Base-by-base conservation (phyloP, 2,113 vertebrate genomes). In the Grammomys surdaster region DNA sequence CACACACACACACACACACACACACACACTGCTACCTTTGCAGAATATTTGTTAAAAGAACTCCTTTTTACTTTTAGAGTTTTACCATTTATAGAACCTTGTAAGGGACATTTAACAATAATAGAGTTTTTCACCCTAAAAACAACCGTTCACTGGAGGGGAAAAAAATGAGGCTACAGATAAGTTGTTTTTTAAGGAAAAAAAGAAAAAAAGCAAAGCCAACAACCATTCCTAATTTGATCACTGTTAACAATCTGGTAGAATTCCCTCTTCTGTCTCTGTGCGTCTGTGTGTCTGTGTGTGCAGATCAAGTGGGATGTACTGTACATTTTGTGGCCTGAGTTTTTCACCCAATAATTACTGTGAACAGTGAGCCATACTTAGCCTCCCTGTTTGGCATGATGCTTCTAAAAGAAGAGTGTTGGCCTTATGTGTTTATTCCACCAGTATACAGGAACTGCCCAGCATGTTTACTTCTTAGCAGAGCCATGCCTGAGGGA, bases 61-160 rank as follows among this genome's bases (percentile, higher is more conserved):
- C 51, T 60, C 22, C 0, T 7, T 87, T 90, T 89, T 89, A 87
- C 91, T 96, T 94, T 90, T 89, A 92, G 19, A 31, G 46, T 94
- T 88, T 94, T 88, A 88, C 76, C 89, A 67, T 51, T 95, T 95
- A 93, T 16, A 85, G 85, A 95, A 93, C 92, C 28, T 93, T 91
- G 70, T 31, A 28, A 81, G 48, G 28, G 60, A 6, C 19, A 67
- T 88, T 93, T 95, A 80, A 88, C 90, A 95, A 82, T 63, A 84
- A 54, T 94, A 1, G 60, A 33, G 28, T 58, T 91, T 88, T 63
- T 60, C 20, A 63, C 54, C 5, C 51, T 70, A 95, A 65, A n/a
- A 97, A 60, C 4, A 88, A 60, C 22, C 8, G 36, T 67, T 87
- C 20, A 85, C 31, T 78, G 73, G 20, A 26, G 58, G 56, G 77